Base-by-base conservation (phyloP, 2,797 vertebrate genomes). In the Malurus leucopterus region DNA sequence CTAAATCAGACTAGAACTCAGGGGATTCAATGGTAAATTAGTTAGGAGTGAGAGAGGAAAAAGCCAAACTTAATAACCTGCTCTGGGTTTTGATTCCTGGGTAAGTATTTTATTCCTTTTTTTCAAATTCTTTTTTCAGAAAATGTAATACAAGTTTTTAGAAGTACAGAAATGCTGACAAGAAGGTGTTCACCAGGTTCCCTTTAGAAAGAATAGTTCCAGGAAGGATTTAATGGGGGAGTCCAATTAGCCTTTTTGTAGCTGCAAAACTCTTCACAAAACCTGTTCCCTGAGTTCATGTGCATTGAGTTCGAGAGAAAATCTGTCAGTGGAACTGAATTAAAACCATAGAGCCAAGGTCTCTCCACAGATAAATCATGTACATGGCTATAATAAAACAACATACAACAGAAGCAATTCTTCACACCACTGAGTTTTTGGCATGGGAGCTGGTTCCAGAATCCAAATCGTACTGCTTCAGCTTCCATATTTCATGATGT, bases 391-490 rank as follows among this genome's bases (percentile, higher is more conserved):
- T 86, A 88, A 90, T 91, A 92, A 90, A 94, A 4, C 77, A 93
- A 93, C 74, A 69, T 9, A 18, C 73, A 93, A 64, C 77, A 92
- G 92, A 82, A 91, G 51, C 61, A 92, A 64, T 93, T 92, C 87
- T 91, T 94, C 85, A 93, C 68, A 78, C 62, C 40, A n/a, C 43
- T 89, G 85, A 76, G 49, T 70, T 91, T 90, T 76, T 89, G 83
- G 64, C 83, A 54, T 68, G 59, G 61, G 26, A 93, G 15, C 26
- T 70, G 19, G 27, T 59, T 36, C 44, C 36, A 62, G 41, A 83
- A 85, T 75, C 79, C 89, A 90, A 73, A 70, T 32, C 77, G 79
- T 73, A 44, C 36, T 50, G 64, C 61, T 91, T 67, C 63, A 50
- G 43, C 18, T 81, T 91, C 50, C 18, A 7, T 90, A 75, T 90